Evolutionary conservation across 2,888 invertebrate genomes (phyloP).

Genomic region (Tachystola acroxantha): DNA sequence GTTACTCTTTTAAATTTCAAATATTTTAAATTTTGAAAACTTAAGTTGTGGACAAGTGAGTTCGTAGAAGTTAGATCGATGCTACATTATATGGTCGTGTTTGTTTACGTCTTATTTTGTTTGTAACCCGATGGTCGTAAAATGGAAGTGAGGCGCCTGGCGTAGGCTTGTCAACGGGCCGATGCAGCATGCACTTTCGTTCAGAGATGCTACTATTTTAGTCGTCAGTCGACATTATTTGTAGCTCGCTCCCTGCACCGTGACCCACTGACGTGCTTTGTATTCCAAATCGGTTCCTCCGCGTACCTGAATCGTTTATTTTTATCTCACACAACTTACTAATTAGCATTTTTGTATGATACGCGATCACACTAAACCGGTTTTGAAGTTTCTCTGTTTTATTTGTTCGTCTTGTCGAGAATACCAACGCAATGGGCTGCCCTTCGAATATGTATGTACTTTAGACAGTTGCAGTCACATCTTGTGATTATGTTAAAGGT

Average conservation of each 20-base stretch:
- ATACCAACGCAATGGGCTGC: not conserved
- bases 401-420: not conserved
- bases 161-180: not conserved
- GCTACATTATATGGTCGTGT: not conserved
- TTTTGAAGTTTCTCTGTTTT: conserved; percentile 7
- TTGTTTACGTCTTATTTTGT: not conserved
- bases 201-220: conserved; percentile 41
- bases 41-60: too few relatives aligned
- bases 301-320: conserved; percentile 43
- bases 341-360: conserved; percentile 11
- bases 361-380: conserved; percentile 7
- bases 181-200: conserved; percentile 32
- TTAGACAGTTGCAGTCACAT: too few relatives aligned
- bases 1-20: too few relatives aligned
- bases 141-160: not conserved
- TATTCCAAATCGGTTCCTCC: conserved; percentile 44
- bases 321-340: conserved; percentile 15
- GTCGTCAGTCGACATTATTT: conserved; percentile 54
- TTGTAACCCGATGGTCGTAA: conserved; percentile 2
- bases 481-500: too few relatives aligned
- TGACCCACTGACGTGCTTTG: conserved; percentile 63
- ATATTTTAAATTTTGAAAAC: too few relatives aligned
- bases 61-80: too few relatives aligned
- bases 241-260: conserved; percentile 48
- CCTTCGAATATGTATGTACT: too few relatives aligned